Percentiles rank a stretch among this genome's conserved stretches.
Evolutionary conservation across 2,113 vertebrate species (phyloP).

Genomic region (Nibea albiflora): DNA sequence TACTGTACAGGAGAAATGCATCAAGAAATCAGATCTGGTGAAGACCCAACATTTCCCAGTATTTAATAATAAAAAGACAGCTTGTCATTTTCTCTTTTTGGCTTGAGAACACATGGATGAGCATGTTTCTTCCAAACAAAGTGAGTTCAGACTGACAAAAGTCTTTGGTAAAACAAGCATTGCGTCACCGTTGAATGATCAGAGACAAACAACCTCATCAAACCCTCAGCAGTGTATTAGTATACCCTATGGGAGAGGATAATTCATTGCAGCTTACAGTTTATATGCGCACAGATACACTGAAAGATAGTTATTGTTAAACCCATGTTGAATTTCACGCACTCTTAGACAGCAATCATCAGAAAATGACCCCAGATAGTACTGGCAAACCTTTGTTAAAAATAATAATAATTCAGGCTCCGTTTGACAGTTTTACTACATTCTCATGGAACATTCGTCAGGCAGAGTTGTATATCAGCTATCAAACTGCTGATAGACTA

Average conservation of each 20-base stretch:
- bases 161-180: constrained; percentile 30
- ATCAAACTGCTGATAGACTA: constrained; percentile 32
- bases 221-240: neutral
- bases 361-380: constrained; percentile 3
- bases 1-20: constrained; percentile 1
- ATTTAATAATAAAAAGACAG: neutral
- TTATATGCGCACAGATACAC: neutral
- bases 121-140: constrained; percentile 6
- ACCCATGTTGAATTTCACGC: constrained; percentile 5
- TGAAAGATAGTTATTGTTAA: constrained; percentile 1
- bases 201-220: constrained; percentile 9
- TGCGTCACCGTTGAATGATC: constrained; percentile 10
- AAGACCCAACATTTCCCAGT: neutral
- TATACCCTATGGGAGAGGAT: neutral
- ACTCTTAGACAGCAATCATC: constrained; percentile 8
- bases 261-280: constrained; percentile 3
- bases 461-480: constrained; percentile 9
- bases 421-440: constrained; percentile 50
- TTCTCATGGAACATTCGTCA: constrained; percentile 39
- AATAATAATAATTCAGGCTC: constrained; percentile 39
- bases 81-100: neutral
- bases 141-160: constrained; percentile 4
- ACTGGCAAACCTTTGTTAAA: constrained; percentile 21
- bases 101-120: constrained; percentile 12
- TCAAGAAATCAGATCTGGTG: neutral